phyloP scores from a whole-genome alignment of 2,888 invertebrate species.

The Priocnemis perturbator region DNA sequence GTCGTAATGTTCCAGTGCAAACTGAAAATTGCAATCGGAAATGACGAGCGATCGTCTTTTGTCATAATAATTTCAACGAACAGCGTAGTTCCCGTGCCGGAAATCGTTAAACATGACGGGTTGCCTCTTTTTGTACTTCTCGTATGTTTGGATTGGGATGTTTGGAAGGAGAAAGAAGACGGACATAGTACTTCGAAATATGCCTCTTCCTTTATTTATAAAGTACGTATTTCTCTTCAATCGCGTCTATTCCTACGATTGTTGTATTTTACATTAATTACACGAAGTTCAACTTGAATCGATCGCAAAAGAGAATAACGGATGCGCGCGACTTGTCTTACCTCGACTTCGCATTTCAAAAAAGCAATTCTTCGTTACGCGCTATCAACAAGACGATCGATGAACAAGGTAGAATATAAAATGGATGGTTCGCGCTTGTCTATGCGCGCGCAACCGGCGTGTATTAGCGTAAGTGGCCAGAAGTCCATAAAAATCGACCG shows the following conservation, averaged over 20 bases:
- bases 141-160: not conserved
- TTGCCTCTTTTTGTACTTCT: no score
- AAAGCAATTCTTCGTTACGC: conserved; percentile 2
- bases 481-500: no score
- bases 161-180: not conserved
- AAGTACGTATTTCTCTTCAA: conserved; percentile 34
- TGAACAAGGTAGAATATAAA: not conserved
- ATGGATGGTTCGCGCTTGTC: not conserved
- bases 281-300: conserved; percentile 36
- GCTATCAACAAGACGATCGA: conserved; percentile 9
- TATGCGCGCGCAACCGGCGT: not conserved
- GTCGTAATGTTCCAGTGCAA: no score
- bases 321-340: not conserved
- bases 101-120: no score
- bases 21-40: no score
- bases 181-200: conserved; percentile 28
- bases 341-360: not conserved
- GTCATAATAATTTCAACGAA: no score
- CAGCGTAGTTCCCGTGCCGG: no score
- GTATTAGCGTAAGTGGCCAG: no score
- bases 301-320: conserved; percentile 27
- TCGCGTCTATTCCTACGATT: conserved; percentile 14
- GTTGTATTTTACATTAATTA: conserved; percentile 56
- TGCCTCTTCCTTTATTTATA: conserved; percentile 46
- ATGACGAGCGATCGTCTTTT: no score